Conservation (phyloP, 1,140 invertebrate genomes). For the Campodea augens region DNA sequence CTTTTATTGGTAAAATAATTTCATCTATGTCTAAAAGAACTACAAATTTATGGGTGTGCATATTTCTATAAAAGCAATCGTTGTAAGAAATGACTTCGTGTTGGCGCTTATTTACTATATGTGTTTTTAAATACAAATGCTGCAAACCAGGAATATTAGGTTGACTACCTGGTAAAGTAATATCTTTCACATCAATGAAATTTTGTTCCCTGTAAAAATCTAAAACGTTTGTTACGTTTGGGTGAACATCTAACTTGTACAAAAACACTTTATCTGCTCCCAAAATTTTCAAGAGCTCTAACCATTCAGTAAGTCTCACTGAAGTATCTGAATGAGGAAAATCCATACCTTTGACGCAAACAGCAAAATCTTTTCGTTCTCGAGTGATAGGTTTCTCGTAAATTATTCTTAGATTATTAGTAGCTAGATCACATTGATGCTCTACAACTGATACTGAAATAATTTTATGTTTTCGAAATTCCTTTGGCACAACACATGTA, state of each 20-base stretch:
- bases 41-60: slow-evolving; percentile 37
- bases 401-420: too few relatives aligned
- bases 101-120: slow-evolving; percentile 44
- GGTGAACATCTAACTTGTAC: slow-evolving; percentile 37
- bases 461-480: too few relatives aligned
- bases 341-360: slow-evolving; percentile 49
- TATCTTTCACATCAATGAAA: slow-evolving; percentile 30
- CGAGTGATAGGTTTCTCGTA: too few relatives aligned
- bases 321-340: slow-evolving; percentile 40
- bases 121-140: slow-evolving; percentile 23
- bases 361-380: slow-evolving; percentile 34
- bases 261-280: slow-evolving; percentile 41
- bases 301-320: slow-evolving; percentile 39
- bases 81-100: slow-evolving; percentile 53
- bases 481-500: too few relatives aligned
- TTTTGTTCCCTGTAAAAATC: slow-evolving; percentile 30
- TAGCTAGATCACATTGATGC: too few relatives aligned
- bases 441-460: too few relatives aligned
- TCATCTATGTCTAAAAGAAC: slow-evolving; percentile 51
- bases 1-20: slow-evolving; percentile 38
- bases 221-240: slow-evolving; percentile 30
- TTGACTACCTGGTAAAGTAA: slow-evolving; percentile 30
- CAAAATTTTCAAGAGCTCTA: slow-evolving; percentile 40
- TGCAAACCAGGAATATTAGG: slow-evolving; percentile 23
- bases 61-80: slow-evolving; percentile 48